A percentile compares a stretch with the other conserved stretches of the same genome.
Evolutionary conservation across 2,888 invertebrate species (phyloP).

Genomic region (Fabriciana adippe): DNA sequence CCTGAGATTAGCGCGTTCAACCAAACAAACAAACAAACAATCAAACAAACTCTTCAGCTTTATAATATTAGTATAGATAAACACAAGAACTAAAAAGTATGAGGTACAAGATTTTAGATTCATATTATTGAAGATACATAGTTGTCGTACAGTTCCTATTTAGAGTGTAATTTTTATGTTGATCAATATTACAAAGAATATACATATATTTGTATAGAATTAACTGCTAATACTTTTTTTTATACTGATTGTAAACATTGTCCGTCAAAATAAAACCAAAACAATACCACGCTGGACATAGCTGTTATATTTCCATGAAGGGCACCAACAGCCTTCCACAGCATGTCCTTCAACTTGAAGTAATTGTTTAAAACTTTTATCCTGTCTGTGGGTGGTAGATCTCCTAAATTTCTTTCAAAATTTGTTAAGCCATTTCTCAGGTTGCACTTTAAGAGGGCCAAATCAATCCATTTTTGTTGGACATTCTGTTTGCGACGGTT

Average conservation of each 20-base stretch:
- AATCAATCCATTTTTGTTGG: slow-evolving; percentile 63
- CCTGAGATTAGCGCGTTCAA: no score
- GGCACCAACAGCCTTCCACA: slow-evolving; percentile 67
- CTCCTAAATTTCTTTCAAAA: slow-evolving; percentile 54
- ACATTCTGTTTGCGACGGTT: slow-evolving; percentile 46
- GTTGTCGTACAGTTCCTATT: no score
- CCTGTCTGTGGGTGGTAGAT: slow-evolving; percentile 47
- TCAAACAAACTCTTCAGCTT: no score
- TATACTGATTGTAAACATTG: slow-evolving; percentile 18
- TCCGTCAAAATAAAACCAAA: background rate
- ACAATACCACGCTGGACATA: slow-evolving; percentile 28
- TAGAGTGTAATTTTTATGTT: no score
- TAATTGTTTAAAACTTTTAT: slow-evolving; percentile 53
- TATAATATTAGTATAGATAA: no score
- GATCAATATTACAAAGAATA: no score
- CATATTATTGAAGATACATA: no score
- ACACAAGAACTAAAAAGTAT: no score
- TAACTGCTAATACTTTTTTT: no score
- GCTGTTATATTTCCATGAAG: slow-evolving; percentile 60
- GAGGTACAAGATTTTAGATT: no score
- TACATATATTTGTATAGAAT: no score
- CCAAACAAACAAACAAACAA: no score
- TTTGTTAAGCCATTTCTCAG: slow-evolving; percentile 53
- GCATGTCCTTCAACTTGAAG: slow-evolving; percentile 55
- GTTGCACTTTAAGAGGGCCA: slow-evolving; percentile 58